Evolutionary conservation across 2,888 invertebrate species (phyloP).

Genomic region (Allacma fusca): DNA sequence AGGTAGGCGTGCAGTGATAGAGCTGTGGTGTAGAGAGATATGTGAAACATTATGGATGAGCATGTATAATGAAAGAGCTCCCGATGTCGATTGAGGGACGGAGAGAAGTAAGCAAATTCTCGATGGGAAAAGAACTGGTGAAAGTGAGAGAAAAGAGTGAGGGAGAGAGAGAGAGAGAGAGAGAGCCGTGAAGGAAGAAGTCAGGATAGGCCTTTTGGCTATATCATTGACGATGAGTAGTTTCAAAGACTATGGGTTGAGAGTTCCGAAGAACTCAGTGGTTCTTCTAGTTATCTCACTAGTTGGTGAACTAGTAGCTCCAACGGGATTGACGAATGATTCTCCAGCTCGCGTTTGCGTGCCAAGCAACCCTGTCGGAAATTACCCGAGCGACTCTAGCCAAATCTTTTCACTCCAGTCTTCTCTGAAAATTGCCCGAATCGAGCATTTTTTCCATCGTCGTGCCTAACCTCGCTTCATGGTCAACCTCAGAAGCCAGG

Average conservation of each 20-base stretch:
- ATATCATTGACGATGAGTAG: conserved; percentile 17
- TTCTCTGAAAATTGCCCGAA: conserved; percentile 37
- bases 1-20: no score
- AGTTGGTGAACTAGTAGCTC: conserved; percentile 13
- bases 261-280: conserved; percentile 17
- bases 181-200: not conserved
- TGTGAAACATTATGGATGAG: not conserved
- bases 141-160: not conserved
- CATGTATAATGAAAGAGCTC: not conserved
- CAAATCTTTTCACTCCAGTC: conserved; percentile 39
- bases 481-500: conserved; percentile 43
- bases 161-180: conserved; percentile 12
- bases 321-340: conserved; percentile 32
- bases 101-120: conserved; percentile 10
- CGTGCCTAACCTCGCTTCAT: conserved; percentile 41
- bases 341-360: conserved; percentile 36
- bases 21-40: no score
- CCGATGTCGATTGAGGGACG: not conserved
- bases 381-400: conserved; percentile 40
- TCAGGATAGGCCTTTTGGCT: conserved; percentile 19
- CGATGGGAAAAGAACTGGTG: not conserved
- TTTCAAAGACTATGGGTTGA: conserved; percentile 4
- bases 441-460: conserved; percentile 34
- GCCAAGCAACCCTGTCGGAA: conserved; percentile 36
- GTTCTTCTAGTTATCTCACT: conserved; percentile 23